Percentiles rank a stretch among this genome's conserved stretches.
Conservation (phyloP, 2,113 vertebrate species). For the Peromyscus leucopus region DNA sequence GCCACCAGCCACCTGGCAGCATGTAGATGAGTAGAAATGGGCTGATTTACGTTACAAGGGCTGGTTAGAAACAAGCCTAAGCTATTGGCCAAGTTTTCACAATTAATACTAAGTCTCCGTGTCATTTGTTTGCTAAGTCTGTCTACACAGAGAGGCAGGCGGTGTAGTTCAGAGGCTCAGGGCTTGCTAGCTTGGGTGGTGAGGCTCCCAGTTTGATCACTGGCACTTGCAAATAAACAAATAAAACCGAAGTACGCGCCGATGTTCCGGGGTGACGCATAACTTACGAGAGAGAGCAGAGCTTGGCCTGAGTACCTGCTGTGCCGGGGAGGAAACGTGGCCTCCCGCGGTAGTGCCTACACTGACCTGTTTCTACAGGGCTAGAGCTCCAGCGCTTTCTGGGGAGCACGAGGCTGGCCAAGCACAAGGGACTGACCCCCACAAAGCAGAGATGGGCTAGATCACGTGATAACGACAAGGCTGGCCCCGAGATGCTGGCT, state of each 20-base stretch:
- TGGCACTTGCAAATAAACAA: background rate
- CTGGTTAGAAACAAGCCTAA: background rate
- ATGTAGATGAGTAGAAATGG: background rate
- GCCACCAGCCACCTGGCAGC: background rate
- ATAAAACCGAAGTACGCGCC: background rate
- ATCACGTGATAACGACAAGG: background rate
- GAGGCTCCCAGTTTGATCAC: background rate
- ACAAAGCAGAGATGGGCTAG: background rate
- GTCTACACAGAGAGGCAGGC: background rate
- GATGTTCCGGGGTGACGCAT: background rate
- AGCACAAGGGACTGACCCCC: background rate
- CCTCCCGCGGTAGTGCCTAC: background rate
- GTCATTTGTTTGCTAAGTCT: background rate
- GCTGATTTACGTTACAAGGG: background rate
- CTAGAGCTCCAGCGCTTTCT: background rate
- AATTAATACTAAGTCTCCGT: background rate
- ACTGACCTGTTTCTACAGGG: background rate
- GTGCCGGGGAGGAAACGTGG: background rate
- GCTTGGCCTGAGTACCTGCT: background rate
- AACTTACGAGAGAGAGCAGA: background rate
- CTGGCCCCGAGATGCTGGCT: background rate
- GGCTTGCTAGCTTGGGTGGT: accelerated
- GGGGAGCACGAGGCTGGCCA: background rate
- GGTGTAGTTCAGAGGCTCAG: background rate
- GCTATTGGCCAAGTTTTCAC: background rate